These are phyloP conservation scores for Sebastes itinus DNA, from an alignment of 2,797 vertebrate species.

Conservation along the genomic window DNA sequence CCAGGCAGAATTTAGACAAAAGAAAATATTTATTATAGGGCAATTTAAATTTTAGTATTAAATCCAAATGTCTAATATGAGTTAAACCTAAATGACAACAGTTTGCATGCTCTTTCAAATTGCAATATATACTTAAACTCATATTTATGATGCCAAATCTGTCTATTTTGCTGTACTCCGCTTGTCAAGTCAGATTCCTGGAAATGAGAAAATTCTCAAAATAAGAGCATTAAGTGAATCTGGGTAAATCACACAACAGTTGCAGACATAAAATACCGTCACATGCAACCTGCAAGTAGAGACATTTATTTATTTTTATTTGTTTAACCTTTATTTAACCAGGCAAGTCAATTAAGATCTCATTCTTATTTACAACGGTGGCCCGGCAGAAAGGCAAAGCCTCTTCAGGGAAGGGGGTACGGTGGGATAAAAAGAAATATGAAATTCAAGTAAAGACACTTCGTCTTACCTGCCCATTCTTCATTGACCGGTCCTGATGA, in stretches of 20 bases:
- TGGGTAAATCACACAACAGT: background rate
- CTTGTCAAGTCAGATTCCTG: background rate
- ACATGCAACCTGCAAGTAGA: background rate
- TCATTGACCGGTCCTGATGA: constrained; percentile 61
- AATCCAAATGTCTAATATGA: background rate
- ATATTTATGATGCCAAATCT: background rate
- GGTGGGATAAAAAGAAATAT: too few species aligned
- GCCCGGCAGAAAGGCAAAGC: background rate
- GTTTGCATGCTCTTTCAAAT: background rate
- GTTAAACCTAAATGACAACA: background rate
- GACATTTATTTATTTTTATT: background rate
- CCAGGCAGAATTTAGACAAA: background rate
- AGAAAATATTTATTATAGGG: background rate
- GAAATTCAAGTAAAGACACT: background rate
- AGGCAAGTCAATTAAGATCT: too few species aligned
- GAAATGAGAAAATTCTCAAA: background rate
- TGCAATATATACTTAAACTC: background rate
- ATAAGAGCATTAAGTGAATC: background rate
- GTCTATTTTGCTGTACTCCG: background rate
- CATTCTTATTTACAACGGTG: too few species aligned
- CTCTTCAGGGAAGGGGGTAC: too few species aligned
- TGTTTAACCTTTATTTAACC: too few species aligned
- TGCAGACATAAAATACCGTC: background rate
- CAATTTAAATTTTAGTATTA: background rate
- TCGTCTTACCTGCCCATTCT: constrained; percentile 72